A percentile compares a stretch with the other conserved stretches of the same genome.
These are phyloP conservation scores for Agonum fuliginosum DNA, from an alignment of 2,888 invertebrate species.

Conservation along the genomic window DNA sequence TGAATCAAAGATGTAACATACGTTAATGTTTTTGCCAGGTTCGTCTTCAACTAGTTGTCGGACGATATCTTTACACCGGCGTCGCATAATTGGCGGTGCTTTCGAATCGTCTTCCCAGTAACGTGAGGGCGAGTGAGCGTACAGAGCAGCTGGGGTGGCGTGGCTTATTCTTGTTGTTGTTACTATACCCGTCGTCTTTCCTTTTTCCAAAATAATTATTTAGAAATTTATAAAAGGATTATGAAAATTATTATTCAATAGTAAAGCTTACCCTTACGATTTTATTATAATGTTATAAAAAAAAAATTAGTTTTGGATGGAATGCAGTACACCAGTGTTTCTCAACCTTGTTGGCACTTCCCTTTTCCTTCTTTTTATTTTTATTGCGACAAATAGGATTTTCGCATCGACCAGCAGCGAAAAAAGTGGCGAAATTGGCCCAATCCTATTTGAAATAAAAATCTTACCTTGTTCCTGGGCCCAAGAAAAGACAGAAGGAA, in stretches of 20 bases:
- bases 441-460: constrained; percentile 61
- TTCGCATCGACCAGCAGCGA: too few relatives aligned
- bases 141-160: constrained; percentile 65
- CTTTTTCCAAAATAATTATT: constrained; percentile 3
- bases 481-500: constrained; percentile 79
- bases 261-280: too few relatives aligned
- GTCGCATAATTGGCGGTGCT: constrained; percentile 67
- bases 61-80: constrained; percentile 77
- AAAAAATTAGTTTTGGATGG: too few relatives aligned
- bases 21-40: constrained; percentile 78
- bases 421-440: too few relatives aligned
- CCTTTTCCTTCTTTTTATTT: too few relatives aligned
- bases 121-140: constrained; percentile 63
- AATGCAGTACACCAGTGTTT: too few relatives aligned
- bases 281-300: too few relatives aligned
- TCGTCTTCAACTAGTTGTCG: constrained; percentile 78
- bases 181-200: constrained; percentile 74
- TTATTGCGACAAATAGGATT: too few relatives aligned
- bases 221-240: background rate
- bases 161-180: constrained; percentile 81
- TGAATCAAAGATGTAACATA: too few relatives aligned
- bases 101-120: constrained; percentile 71
- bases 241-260: too few relatives aligned
- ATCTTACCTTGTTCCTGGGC: constrained; percentile 78
- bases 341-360: too few relatives aligned